These are phyloP conservation scores for Delia radicum DNA, from an alignment of 1,140 invertebrate species.

Conservation along the genomic window DNA sequence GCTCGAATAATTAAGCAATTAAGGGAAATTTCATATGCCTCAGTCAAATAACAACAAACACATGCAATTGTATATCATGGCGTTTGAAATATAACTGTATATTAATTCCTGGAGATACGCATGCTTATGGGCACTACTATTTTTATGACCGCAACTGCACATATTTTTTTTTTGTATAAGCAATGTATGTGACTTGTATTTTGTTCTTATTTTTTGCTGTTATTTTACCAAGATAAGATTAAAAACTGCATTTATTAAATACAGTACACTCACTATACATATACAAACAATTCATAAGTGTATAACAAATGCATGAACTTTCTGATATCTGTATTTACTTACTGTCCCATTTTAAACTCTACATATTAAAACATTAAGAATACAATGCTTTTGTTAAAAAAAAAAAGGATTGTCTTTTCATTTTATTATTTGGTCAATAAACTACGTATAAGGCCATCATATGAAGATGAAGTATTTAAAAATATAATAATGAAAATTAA, in stretches of 20 bases:
- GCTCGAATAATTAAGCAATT: too few species aligned
- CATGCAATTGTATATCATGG: too few species aligned
- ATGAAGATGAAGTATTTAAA: not conserved
- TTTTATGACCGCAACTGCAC: too few species aligned
- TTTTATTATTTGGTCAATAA: not conserved
- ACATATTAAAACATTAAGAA: not conserved
- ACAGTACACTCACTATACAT: too few species aligned
- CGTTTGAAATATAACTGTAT: too few species aligned
- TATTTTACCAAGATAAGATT: not conserved
- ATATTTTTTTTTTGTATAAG: too few species aligned
- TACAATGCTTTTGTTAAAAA: not conserved
- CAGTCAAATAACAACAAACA: too few species aligned
- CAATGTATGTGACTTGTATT: not conserved
- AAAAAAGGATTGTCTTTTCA: not conserved
- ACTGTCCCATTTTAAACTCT: not conserved
- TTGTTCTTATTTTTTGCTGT: not conserved
- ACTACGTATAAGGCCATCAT: not conserved
- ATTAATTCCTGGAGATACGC: too few species aligned
- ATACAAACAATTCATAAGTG: too few species aligned
- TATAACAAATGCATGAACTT: too few species aligned
- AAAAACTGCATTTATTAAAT: not conserved
- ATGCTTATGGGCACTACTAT: too few species aligned
- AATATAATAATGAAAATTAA: not conserved
- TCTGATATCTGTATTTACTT: not conserved
- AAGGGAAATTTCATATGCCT: too few species aligned